These are phyloP conservation scores for Teleopsis dalmanni DNA, from an alignment of 1,140 invertebrate species.

Conservation along the genomic window DNA sequence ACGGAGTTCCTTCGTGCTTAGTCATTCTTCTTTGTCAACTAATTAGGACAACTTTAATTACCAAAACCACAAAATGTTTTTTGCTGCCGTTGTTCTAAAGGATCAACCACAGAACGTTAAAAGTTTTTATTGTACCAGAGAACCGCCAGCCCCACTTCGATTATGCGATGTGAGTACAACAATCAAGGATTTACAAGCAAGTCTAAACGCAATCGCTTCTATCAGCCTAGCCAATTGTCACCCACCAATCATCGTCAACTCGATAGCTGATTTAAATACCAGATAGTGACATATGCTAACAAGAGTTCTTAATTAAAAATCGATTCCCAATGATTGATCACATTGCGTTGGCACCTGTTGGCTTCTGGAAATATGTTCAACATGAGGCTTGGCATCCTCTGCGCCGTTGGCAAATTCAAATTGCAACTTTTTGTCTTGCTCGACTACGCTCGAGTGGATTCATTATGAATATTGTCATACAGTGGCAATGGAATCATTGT, in stretches of 20 bases:
- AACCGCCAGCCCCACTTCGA: background rate
- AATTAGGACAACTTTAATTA: conserved; percentile 43
- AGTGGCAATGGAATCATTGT: conserved; percentile 8
- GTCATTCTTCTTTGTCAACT: conserved; percentile 25
- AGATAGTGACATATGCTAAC: conserved; percentile 25
- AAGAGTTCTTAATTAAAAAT: conserved; percentile 45
- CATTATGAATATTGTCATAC: background rate
- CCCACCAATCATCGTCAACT: conserved; percentile 19
- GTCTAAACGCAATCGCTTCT: background rate
- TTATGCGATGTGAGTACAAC: background rate
- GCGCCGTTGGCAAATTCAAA: background rate
- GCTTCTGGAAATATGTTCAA: conserved; percentile 44
- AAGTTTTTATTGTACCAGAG: background rate
- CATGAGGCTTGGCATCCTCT: too few species aligned
- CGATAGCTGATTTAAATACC: conserved; percentile 3
- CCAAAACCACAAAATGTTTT: conserved; percentile 1
- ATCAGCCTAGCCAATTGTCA: conserved; percentile 25
- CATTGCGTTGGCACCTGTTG: conserved; percentile 43
- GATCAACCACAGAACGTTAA: conserved; percentile 25
- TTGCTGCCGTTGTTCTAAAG: background rate
- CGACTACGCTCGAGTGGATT: conserved; percentile 10
- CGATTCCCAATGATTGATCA: conserved; percentile 42
- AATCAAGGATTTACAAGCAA: background rate
- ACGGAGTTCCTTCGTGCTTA: background rate
- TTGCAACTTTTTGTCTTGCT: conserved; percentile 5